Conservation (phyloP, 2,113 vertebrate genomes). For the Psilopsiagon aymara region DNA sequence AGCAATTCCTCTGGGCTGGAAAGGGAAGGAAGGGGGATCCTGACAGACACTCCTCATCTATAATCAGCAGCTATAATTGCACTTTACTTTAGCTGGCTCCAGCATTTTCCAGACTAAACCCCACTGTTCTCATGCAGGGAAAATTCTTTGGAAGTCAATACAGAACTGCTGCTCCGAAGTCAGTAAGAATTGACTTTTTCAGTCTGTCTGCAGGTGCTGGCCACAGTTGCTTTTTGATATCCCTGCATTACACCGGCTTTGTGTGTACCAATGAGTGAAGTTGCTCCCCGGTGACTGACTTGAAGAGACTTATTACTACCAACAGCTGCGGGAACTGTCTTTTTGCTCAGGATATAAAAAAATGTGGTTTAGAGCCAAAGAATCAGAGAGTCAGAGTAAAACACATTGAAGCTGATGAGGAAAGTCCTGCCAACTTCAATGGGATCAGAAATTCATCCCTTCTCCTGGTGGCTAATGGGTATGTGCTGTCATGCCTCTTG, state of each 20-base stretch:
- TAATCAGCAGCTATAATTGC: not conserved
- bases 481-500: not conserved
- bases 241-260: not conserved
- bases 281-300: not conserved
- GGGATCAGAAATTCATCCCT: not conserved
- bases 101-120: not conserved
- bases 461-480: not conserved
- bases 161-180: not conserved
- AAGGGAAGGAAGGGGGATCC: not conserved
- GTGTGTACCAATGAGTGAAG: constrained; percentile 20
- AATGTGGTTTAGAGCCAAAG: not conserved
- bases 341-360: constrained; percentile 39
- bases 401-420: not conserved
- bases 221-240: not conserved
- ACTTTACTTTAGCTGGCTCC: not conserved
- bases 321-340: not conserved
- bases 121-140: not conserved
- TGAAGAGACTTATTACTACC: constrained; percentile 12
- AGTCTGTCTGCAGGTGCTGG: constrained; percentile 5
- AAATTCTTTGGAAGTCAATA: constrained; percentile 1
- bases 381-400: not conserved
- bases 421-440: not conserved
- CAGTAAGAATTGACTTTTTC: constrained; percentile 29
- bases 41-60: not conserved
- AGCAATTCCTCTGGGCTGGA: not conserved